These are phyloP conservation scores for Schrankia costaestrigalis DNA, from an alignment of 2,888 invertebrate species.

Conservation along the genomic window DNA sequence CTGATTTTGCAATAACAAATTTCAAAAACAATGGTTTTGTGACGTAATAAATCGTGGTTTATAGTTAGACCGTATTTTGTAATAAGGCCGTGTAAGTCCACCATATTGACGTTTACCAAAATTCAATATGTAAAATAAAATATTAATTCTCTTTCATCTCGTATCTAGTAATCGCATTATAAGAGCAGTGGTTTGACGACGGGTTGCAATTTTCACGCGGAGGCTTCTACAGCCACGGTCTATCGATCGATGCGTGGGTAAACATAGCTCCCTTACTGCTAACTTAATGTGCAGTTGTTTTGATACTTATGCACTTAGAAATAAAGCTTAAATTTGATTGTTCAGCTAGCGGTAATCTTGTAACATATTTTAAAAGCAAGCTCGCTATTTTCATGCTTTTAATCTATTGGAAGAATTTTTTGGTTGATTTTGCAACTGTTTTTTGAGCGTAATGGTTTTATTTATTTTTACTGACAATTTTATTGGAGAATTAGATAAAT, in stretches of 20 bases:
- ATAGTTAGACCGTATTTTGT: no score
- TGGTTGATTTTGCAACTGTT: slow-evolving; percentile 8
- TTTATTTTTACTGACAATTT: no score
- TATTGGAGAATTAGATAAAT: no score
- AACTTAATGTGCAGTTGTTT: slow-evolving; percentile 31
- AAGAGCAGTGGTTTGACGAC: slow-evolving; percentile 43
- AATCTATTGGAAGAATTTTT: slow-evolving; percentile 10
- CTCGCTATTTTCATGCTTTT: slow-evolving; percentile 10
- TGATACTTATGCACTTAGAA: slow-evolving; percentile 7
- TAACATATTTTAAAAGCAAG: slow-evolving; percentile 10
- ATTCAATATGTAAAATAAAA: slow-evolving; percentile 16
- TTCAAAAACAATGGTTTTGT: no score
- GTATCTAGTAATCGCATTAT: slow-evolving; percentile 53
- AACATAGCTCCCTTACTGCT: slow-evolving; percentile 63
- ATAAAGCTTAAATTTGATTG: slow-evolving; percentile 21
- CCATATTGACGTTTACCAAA: no score
- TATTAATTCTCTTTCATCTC: slow-evolving; percentile 28
- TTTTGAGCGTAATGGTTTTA: no score
- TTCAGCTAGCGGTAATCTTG: not conserved
- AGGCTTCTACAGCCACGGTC: slow-evolving; percentile 45
- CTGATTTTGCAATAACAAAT: no score
- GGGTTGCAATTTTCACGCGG: slow-evolving; percentile 77
- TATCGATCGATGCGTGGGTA: slow-evolving; percentile 77
- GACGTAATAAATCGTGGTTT: no score
- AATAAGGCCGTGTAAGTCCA: no score